Evolutionary conservation across 2,113 vertebrate genomes (phyloP).

Genomic region (Heliornis fulica): DNA sequence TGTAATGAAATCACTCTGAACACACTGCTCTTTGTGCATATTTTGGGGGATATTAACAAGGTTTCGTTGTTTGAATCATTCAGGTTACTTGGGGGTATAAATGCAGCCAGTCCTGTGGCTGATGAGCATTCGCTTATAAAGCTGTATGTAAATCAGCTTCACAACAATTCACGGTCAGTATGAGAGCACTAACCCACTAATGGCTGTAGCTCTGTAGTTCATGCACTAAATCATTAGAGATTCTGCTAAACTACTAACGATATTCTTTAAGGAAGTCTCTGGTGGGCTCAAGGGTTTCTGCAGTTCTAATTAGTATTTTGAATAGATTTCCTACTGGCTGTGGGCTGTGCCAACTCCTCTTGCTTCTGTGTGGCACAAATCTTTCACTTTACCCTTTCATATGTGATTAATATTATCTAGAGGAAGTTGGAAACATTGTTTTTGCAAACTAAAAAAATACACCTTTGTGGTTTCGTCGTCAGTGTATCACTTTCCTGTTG

Average conservation of each 20-base stretch:
- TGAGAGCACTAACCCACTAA: slow-evolving; percentile 69
- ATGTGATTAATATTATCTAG: background rate
- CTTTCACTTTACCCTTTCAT: background rate
- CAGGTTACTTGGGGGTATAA: slow-evolving; percentile 76
- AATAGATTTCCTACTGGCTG: slow-evolving; percentile 33
- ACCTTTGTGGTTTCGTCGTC: background rate
- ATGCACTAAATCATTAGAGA: slow-evolving; percentile 33
- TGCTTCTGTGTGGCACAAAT: slow-evolving; percentile 11
- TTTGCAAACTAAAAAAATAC: background rate
- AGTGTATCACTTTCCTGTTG: background rate
- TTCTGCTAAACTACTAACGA: slow-evolving; percentile 34
- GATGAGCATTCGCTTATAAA: slow-evolving; percentile 79
- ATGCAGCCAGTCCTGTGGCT: slow-evolving; percentile 71
- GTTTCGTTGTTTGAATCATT: slow-evolving; percentile 74
- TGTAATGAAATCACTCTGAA: slow-evolving; percentile 25
- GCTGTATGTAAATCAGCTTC: slow-evolving; percentile 79
- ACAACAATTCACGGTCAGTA: slow-evolving; percentile 75
- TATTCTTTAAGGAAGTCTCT: background rate
- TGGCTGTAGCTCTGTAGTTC: slow-evolving; percentile 31
- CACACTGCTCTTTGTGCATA: slow-evolving; percentile 30
- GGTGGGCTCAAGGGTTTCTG: slow-evolving; percentile 6
- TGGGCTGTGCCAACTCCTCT: slow-evolving; percentile 25
- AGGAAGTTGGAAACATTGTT: background rate
- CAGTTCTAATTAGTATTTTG: slow-evolving; percentile 40
- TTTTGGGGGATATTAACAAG: slow-evolving; percentile 59